Base-by-base conservation (phyloP, 2,888 invertebrate species). In the Apamea crenata region DNA sequence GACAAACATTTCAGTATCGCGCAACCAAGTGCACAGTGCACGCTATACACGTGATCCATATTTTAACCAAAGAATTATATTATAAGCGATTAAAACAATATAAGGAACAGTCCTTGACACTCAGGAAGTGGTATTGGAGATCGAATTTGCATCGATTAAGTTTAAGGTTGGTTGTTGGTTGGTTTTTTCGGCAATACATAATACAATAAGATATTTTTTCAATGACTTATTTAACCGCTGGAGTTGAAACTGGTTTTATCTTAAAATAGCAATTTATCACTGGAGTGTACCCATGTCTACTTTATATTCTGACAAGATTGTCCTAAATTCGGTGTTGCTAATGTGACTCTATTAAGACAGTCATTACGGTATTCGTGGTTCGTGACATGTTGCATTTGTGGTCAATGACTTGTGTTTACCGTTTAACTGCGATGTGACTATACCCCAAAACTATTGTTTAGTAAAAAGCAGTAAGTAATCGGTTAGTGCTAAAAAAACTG, bases 361-460 rank as follows among this genome's bases (percentile, higher is more conserved):
- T 91, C 87, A 88, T 92, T 94, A 93, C 95, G 93, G 94, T 94
- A 93, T 94, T 92, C 89, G 92, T 91, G 85, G 91, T 91, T 92
- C 92, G 94, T 93, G 93, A 93, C 91, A 93, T 93, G 91, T 91
- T 92, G 88, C 90, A 91, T 75, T 88, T 83, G 85, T 95, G 96
- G 95, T 94, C 95, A 94, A 92, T 94, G 95, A 95, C 95, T 94
- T 92, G 81, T 86, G 87, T 94, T 91, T 95, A 95, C 95, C 95
- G 95, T 95, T 95, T 89, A 85, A 82, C 90, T 83, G 85, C 89
- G 88, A 91, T 89, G 86, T 82, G 86, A 56, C 77, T 83, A 82
- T 84, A 78, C 80, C 85, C 88, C 81, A 88, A 56, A 86, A 87
- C 89, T 86, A 91, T 93, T 91, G 91, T 93, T 92, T 90, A 89